Evolutionary conservation across 2,797 vertebrate species (phyloP).

Genomic region (Notolepis coatsorum): DNA sequence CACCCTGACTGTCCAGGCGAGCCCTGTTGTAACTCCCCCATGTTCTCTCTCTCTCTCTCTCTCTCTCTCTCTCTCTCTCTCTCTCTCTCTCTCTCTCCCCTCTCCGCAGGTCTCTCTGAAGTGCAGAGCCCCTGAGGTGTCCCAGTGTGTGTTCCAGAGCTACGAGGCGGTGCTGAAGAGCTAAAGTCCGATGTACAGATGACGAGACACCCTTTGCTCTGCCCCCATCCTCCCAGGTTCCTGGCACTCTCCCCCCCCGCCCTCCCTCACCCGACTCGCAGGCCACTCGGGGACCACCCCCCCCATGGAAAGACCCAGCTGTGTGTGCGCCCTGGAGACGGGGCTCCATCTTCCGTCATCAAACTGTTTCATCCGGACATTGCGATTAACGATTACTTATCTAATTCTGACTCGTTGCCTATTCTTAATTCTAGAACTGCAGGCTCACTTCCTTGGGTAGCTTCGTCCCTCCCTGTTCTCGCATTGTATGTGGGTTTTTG

Average conservation of each 20-base stretch:
- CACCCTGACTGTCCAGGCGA: no score
- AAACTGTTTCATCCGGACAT: slow-evolving; percentile 34
- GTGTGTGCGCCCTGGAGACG: slow-evolving; percentile 10
- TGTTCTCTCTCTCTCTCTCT: slow-evolving; percentile 24
- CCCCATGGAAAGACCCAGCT: slow-evolving; percentile 19
- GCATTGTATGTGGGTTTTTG: neutral
- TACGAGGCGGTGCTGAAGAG: slow-evolving; percentile 95
- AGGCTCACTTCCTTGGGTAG: slow-evolving; percentile 4
- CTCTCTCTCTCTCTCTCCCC: slow-evolving; percentile 12
- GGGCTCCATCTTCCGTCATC: slow-evolving; percentile 29
- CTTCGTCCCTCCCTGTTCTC: neutral
- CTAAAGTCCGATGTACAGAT: slow-evolving; percentile 69
- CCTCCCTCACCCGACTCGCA: neutral
- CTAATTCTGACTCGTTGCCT: slow-evolving; percentile 1
- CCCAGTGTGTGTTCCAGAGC: slow-evolving; percentile 91
- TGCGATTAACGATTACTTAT: slow-evolving; percentile 24
- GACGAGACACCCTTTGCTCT: neutral
- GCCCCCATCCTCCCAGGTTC: slow-evolving; percentile 15
- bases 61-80: slow-evolving; percentile 85
- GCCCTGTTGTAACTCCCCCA: neutral
- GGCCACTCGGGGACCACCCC: slow-evolving; percentile 17
- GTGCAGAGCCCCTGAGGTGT: slow-evolving; percentile 93
- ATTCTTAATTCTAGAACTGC: slow-evolving; percentile 7
- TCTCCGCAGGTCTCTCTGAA: slow-evolving; percentile 89
- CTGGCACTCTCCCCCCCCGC: neutral